Percentiles rank a stretch among this genome's conserved stretches.
These are phyloP conservation scores for Glaucidium brasilianum DNA, from an alignment of 2,113 vertebrate genomes.

Conservation along the genomic window DNA sequence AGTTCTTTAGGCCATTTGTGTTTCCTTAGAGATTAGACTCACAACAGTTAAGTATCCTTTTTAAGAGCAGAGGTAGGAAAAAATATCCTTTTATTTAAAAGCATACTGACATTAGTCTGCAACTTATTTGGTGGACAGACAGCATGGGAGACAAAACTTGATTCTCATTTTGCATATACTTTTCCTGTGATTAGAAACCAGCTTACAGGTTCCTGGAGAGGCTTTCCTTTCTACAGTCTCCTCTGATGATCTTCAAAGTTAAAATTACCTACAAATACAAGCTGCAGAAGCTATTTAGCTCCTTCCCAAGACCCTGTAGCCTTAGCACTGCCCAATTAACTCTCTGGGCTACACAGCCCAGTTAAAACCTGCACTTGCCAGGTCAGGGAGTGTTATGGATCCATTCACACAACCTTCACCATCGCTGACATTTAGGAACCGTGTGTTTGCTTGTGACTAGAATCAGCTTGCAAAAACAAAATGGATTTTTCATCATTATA, in stretches of 20 bases:
- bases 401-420: not conserved
- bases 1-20: not conserved
- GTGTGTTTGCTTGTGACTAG: fast-evolving
- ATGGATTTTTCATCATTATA: not conserved
- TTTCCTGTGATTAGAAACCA: not conserved
- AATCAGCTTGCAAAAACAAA: not conserved
- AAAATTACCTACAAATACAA: not conserved
- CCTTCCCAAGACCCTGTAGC: not conserved
- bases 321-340: not conserved
- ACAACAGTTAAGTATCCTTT: not conserved
- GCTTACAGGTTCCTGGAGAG: not conserved
- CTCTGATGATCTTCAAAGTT: not conserved
- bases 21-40: not conserved
- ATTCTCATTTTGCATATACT: not conserved
- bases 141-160: not conserved
- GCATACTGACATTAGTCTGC: not conserved
- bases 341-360: not conserved
- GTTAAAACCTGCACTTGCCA: not conserved
- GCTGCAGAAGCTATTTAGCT: not conserved
- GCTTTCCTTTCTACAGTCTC: not conserved
- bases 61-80: not conserved
- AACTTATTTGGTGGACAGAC: not conserved
- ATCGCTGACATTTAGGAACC: fast-evolving
- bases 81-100: not conserved
- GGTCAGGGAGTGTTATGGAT: fast-evolving